Percentiles rank a stretch among this genome's conserved stretches.
Evolutionary conservation across 2,797 vertebrate species (phyloP).

Genomic region (Hephaestus fuliginosus): DNA sequence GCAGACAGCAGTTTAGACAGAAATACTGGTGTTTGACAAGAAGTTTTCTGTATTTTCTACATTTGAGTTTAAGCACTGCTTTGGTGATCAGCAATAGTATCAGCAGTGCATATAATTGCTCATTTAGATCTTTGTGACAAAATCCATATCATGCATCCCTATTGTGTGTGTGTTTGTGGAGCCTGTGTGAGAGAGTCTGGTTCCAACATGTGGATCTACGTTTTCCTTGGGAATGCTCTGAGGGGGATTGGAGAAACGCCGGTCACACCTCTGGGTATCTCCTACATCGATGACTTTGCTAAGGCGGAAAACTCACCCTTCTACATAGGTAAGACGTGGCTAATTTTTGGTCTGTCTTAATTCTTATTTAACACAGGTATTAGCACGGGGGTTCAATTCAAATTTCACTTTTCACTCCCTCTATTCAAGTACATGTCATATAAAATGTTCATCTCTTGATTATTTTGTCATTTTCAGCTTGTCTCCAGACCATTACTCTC

Average conservation of each 20-base stretch:
- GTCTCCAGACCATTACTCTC: slow-evolving; percentile 86
- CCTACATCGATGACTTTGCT: slow-evolving; percentile 95
- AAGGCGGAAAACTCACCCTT: slow-evolving; percentile 92
- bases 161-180: slow-evolving; percentile 57
- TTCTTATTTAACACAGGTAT: neutral
- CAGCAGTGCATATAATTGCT: neutral
- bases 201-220: slow-evolving; percentile 93
- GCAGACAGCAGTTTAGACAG: neutral
- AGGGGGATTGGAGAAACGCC: slow-evolving; percentile 97
- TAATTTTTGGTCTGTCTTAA: neutral
- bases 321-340: slow-evolving; percentile 89
- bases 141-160: neutral
- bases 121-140: neutral
- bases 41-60: neutral
- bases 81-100: neutral
- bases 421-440: neutral
- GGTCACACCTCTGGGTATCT: slow-evolving; percentile 92
- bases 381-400: neutral
- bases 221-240: slow-evolving; percentile 92
- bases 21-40: neutral
- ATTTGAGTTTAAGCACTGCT: too few species aligned
- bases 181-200: slow-evolving; percentile 87
- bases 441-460: neutral
- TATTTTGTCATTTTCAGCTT: slow-evolving; percentile 75
- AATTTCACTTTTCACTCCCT: neutral